Evolutionary conservation across 2,888 invertebrate genomes (phyloP).

Genomic region (Sphaerolaimus hirsutus): DNA sequence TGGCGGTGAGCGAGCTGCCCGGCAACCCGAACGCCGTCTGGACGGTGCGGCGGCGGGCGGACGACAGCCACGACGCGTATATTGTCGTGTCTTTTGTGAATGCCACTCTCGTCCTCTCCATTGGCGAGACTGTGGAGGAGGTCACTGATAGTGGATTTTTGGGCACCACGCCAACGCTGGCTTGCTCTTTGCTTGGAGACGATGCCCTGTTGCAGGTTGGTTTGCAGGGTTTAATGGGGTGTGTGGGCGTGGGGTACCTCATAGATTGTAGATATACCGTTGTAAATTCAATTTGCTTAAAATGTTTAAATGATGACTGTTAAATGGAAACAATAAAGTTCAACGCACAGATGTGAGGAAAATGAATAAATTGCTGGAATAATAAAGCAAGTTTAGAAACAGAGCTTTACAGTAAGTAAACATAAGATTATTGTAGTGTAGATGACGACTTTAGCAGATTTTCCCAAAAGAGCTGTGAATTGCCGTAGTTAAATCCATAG

Average conservation of each 20-base stretch:
- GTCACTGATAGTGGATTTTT: constrained; percentile 96
- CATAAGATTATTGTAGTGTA: no score
- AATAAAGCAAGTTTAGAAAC: no score
- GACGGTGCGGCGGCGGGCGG: constrained; percentile 84
- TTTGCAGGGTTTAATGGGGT: neutral
- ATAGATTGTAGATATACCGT: no score
- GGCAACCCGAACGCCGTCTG: constrained; percentile 98
- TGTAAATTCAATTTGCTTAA: no score
- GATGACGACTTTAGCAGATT: no score
- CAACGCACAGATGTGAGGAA: no score
- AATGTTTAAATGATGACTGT: no score
- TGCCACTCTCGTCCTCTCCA: constrained; percentile 89
- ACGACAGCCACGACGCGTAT: constrained; percentile 94
- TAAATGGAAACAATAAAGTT: no score
- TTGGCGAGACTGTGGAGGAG: constrained; percentile 99
- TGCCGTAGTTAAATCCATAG: no score
- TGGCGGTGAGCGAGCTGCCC: constrained; percentile 98
- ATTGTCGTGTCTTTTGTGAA: constrained; percentile 98
- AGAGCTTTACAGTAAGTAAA: no score
- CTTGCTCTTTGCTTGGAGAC: constrained; percentile 84
- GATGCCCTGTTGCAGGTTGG: constrained; percentile 75
- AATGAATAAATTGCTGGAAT: no score
- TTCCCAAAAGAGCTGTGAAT: no score
- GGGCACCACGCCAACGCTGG: constrained; percentile 91
- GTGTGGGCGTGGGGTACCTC: neutral